A percentile compares a stretch with the other conserved stretches of the same genome.
These are phyloP conservation scores for Bursaphelenchus mucronatus DNA, from an alignment of 1,140 invertebrate species.

Conservation along the genomic window DNA sequence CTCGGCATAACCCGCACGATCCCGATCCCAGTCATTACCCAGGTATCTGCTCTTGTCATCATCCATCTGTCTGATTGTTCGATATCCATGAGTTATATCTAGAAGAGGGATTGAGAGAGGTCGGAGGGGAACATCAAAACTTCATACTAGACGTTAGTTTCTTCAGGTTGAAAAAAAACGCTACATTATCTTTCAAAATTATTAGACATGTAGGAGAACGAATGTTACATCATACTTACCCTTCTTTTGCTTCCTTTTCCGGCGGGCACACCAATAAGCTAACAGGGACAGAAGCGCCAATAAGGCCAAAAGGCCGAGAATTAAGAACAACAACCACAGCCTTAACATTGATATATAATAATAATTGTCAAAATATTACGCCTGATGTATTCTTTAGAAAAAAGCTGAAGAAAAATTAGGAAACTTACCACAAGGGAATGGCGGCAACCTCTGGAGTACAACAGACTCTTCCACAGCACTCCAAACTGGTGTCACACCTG, in stretches of 20 bases:
- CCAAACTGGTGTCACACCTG: slow-evolving; percentile 40
- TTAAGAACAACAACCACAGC: slow-evolving; percentile 49
- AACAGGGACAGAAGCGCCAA: slow-evolving; percentile 36
- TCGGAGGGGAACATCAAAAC: not conserved
- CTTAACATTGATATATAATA: slow-evolving; percentile 28
- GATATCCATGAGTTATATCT: slow-evolving; percentile 43
- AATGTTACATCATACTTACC: slow-evolving; percentile 34
- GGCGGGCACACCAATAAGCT: slow-evolving; percentile 39
- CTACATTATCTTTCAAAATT: slow-evolving; percentile 15
- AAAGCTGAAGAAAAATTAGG: not conserved
- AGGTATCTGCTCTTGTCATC: slow-evolving; percentile 34
- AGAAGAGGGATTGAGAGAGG: slow-evolving; percentile 9
- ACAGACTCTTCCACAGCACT: slow-evolving; percentile 46
- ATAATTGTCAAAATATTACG: not conserved
- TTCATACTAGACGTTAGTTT: too few species aligned
- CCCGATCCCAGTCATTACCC: slow-evolving; percentile 15
- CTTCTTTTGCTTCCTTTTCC: slow-evolving; percentile 53
- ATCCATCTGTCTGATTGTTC: slow-evolving; percentile 43
- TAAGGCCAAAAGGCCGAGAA: slow-evolving; percentile 43
- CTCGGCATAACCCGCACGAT: slow-evolving; percentile 18
- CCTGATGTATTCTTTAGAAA: not conserved
- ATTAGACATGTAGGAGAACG: slow-evolving; percentile 7
- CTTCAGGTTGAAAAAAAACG: slow-evolving; percentile 11
- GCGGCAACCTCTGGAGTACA: slow-evolving; percentile 37
- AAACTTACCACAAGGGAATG: slow-evolving; percentile 46